A percentile compares a stretch with the other conserved stretches of the same genome.
phyloP scores from a whole-genome alignment of 2,113 vertebrate genomes.

The Otis tarda region DNA sequence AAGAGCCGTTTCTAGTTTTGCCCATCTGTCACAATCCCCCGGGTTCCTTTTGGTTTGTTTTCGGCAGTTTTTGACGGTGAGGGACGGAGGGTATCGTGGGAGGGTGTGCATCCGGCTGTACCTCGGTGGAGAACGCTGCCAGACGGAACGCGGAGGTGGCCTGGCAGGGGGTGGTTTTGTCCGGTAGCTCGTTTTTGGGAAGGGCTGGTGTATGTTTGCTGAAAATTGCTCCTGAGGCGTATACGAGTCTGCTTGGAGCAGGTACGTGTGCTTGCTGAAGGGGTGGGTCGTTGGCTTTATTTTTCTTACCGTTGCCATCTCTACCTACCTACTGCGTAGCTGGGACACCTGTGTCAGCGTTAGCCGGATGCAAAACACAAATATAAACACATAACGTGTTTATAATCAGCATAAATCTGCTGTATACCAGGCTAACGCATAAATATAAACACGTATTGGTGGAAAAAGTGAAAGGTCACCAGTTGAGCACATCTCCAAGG shows the following conservation, averaged over 20 bases:
- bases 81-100: neutral
- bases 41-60: neutral
- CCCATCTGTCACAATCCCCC: neutral
- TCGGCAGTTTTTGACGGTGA: neutral
- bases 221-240: neutral
- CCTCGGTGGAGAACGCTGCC: accelerated
- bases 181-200: neutral
- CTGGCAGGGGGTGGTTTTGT: neutral
- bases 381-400: neutral
- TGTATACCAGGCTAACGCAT: accelerated
- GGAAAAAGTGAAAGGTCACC: neutral
- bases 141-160: neutral
- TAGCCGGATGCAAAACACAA: neutral
- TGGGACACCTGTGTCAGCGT: neutral
- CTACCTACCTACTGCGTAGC: accelerated
- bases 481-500: neutral
- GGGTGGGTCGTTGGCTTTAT: neutral
- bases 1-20: neutral
- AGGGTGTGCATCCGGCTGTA: accelerated
- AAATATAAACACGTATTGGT: neutral
- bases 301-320: neutral
- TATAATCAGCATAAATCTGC: neutral
- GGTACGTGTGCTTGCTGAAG: neutral
- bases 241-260: neutral
- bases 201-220: neutral